Conservation (phyloP, 2,888 invertebrate genomes). For the Cynaeus angustus region DNA sequence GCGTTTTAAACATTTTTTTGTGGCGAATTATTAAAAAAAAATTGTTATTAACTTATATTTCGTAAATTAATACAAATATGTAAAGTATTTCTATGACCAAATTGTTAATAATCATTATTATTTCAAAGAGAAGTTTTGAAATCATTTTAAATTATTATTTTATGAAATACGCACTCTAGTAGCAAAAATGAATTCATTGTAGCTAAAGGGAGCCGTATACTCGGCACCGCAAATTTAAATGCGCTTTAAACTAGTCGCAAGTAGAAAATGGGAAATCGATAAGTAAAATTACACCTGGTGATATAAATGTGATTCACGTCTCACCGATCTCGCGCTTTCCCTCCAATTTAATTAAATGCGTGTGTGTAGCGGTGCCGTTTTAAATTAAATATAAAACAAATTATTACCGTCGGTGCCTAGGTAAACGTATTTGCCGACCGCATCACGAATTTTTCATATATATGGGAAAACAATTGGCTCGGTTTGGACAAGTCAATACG, state of each 20-base stretch:
- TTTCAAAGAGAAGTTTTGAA: too few species aligned
- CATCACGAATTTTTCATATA: conserved; percentile 21
- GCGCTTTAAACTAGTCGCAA: conserved; percentile 35
- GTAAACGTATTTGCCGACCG: not conserved
- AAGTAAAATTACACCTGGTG: conserved; percentile 37
- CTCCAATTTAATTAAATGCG: conserved; percentile 45
- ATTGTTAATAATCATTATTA: too few species aligned
- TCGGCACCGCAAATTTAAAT: conserved; percentile 31
- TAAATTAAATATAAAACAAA: conserved; percentile 39
- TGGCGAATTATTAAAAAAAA: too few species aligned
- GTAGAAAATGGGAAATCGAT: conserved; percentile 38
- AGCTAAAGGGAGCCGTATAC: not conserved
- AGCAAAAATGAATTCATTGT: too few species aligned
- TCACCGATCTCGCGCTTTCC: conserved; percentile 29
- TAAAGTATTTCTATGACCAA: too few species aligned
- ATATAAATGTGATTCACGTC: conserved; percentile 44
- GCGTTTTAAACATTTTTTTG: too few species aligned
- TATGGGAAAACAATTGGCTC: conserved; percentile 35
- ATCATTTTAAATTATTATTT: too few species aligned
- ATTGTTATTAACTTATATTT: too few species aligned
- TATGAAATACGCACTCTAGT: too few species aligned
- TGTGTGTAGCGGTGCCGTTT: conserved; percentile 27
- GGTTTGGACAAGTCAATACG: conserved; percentile 58
- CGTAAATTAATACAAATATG: too few species aligned
- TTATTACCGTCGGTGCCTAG: conserved; percentile 23